Evolutionary conservation across 2,888 invertebrate species (phyloP).

Genomic region (Mallateleia sp.): DNA sequence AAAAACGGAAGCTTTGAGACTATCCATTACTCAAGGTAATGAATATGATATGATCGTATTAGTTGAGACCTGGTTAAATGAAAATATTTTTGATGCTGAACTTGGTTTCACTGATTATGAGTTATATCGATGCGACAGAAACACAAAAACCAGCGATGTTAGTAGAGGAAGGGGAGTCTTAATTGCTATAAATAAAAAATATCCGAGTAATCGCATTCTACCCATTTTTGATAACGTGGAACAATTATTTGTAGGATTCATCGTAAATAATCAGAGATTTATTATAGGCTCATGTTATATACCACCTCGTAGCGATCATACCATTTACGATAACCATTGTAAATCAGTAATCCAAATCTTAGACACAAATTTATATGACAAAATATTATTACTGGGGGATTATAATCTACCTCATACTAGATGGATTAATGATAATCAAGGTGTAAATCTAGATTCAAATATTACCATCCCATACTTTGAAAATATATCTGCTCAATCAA

Average conservation of each 20-base stretch:
- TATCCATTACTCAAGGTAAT: not conserved
- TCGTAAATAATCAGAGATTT: not conserved
- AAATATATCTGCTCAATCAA: not conserved
- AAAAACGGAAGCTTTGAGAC: not conserved
- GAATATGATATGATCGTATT: constrained; percentile 1
- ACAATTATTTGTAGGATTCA: not conserved
- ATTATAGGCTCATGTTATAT: not conserved
- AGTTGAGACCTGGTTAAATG: not conserved
- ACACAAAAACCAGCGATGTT: not conserved
- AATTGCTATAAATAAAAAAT: not conserved
- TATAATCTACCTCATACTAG: not conserved
- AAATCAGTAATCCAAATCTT: not conserved
- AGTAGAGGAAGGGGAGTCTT: not conserved
- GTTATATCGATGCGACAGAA: constrained; percentile 2
- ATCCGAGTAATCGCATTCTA: not conserved
- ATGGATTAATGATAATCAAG: not conserved
- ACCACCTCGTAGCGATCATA: not conserved
- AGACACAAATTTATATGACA: not conserved
- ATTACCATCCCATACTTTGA: not conserved
- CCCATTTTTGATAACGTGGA: not conserved
- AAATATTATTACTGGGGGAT: not conserved
- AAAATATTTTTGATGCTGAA: not conserved
- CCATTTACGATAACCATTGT: not conserved
- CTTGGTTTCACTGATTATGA: not conserved
- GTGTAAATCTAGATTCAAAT: not conserved